Percentiles rank a stretch among this genome's conserved stretches.
Evolutionary conservation across 1,140 invertebrate species (phyloP).

Genomic region (Drosophila athabasca): DNA sequence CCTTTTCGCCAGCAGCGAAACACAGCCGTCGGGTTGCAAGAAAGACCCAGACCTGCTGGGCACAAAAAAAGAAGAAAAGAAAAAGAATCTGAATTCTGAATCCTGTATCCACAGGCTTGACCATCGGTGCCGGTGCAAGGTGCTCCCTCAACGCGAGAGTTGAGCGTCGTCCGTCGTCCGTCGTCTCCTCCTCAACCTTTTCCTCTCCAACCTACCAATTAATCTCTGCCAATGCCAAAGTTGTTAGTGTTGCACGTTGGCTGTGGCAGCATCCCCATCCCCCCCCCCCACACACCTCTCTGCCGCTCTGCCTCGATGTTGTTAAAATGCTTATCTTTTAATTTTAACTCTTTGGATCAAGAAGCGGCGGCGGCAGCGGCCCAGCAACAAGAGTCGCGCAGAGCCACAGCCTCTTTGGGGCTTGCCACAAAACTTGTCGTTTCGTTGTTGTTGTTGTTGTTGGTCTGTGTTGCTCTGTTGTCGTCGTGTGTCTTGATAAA

Average conservation of each 20-base stretch:
- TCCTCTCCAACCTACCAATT: conserved; percentile 81
- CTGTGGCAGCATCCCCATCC: conserved; percentile 22
- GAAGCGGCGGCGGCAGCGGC: conserved; percentile 58
- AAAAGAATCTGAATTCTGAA: not conserved
- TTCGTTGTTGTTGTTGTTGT: conserved; percentile 22
- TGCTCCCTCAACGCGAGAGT: conserved; percentile 51
- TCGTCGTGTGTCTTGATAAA: conserved; percentile 81
- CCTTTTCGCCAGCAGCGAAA: conserved; percentile 68
- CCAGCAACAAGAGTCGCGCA: conserved; percentile 58
- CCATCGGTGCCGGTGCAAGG: conserved; percentile 52
- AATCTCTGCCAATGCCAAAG: conserved; percentile 83
- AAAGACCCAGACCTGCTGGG: conserved; percentile 38
- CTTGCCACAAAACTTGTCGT: conserved; percentile 69
- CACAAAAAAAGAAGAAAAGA: conserved; percentile 19
- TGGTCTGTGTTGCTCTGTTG: conserved; percentile 23
- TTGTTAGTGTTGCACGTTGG: conserved; percentile 79
- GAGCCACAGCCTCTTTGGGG: conserved; percentile 12
- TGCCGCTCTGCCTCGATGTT: conserved; percentile 60
- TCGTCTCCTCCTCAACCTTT: conserved; percentile 19
- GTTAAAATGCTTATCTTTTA: conserved; percentile 83
- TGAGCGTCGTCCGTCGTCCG: too few species aligned
- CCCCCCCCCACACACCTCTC: not conserved
- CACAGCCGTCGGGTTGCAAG: conserved; percentile 44
- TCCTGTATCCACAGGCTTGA: conserved; percentile 26
- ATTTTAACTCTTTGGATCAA: conserved; percentile 83